Evolutionary conservation across 1,140 invertebrate species (phyloP), one percentile per base, ranked within the genome.

Genomic region (Venturia canescens): DNA sequence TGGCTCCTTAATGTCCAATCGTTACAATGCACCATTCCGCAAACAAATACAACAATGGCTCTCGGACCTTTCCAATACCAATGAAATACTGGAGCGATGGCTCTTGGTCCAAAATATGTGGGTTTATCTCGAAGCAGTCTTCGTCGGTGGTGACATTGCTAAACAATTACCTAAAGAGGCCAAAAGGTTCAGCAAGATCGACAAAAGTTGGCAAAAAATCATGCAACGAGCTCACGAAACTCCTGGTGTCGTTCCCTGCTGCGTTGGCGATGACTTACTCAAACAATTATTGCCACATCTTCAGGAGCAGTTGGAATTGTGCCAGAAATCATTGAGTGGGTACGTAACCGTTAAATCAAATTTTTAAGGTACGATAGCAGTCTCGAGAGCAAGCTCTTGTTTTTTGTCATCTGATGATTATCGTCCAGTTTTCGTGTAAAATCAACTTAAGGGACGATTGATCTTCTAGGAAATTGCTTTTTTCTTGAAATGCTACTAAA

Each of bases 151-250:
- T 80, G 98, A 99, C 87, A 99, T 99, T 86, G 98, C 98, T 15
- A 99, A 99, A 89, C 98, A 99, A 89, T 92, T 99, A 67, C 98
- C 98, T 0, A 98, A 97, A 90, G 97, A 98, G 92, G 97, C 97
- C 0, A 97, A 98, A 92, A 94, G 96, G 78, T 99, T 99, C 92
- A 97, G 97, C 26, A 98, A 98, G 92, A 99, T 99, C 82, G 98
- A 99, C 89, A 98, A 99, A 88, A 98, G 97, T 2, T 99, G 98
- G 98, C 97, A 98, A 88, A 99, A 99, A 90, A 98, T 99, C 31
- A 99, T 99, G 98, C 96, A 97, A 86, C 91, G 97, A 67, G 97
- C 97, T 0, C 97, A 98, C 86, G 98, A 99, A 90, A 98, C 97
- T 0, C 97, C 98, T 0, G 97, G 98, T 34, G 98, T 99, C 2